Conservation (phyloP, 2,797 vertebrate genomes). For the Ciconia nigra region DNA sequence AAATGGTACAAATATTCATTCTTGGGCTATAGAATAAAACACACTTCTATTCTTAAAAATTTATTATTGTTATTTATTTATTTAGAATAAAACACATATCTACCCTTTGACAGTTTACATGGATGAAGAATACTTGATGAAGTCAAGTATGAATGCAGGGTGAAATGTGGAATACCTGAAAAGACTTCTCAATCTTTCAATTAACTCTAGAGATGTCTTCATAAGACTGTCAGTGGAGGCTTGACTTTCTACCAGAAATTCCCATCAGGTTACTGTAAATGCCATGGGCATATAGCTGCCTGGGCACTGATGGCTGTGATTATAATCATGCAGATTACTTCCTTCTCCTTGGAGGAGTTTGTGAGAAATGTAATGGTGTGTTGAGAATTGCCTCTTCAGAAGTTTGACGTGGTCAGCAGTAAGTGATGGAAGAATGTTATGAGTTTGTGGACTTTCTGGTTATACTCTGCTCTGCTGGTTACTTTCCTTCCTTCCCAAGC, state of each 20-base stretch:
- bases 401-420: background rate
- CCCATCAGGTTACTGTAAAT: background rate
- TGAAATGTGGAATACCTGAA: background rate
- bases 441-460: background rate
- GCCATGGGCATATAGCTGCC: background rate
- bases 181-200: background rate
- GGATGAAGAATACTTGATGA: background rate
- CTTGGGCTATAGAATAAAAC: background rate
- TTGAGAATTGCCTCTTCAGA: background rate
- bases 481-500: background rate
- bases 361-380: background rate
- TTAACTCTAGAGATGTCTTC: background rate
- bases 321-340: background rate
- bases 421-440: background rate
- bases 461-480: background rate
- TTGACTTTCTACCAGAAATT: background rate
- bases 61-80: background rate
- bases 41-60: background rate
- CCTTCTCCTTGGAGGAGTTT: background rate
- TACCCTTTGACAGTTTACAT: background rate
- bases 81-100: background rate
- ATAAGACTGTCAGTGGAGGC: background rate
- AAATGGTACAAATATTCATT: background rate
- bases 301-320: background rate
- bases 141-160: background rate